These are phyloP conservation scores for Eudasyphora cyanicolor DNA, from an alignment of 2,888 invertebrate genomes.

Conservation along the genomic window DNA sequence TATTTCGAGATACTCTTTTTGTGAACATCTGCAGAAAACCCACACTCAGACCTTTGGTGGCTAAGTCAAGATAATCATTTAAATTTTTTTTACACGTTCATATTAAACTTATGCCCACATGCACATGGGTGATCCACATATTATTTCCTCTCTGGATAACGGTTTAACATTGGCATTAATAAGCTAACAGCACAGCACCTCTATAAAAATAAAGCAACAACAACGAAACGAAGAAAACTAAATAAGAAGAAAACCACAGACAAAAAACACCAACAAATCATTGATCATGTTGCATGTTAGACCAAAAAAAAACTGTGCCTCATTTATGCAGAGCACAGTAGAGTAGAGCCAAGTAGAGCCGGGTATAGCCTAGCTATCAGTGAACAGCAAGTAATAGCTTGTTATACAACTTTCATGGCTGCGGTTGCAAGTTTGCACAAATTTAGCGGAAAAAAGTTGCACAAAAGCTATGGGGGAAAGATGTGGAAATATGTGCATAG, in stretches of 20 bases:
- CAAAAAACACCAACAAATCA: constrained; percentile 34
- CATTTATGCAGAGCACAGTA: neutral
- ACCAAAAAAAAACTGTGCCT: neutral
- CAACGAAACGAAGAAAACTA: neutral
- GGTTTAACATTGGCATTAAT: constrained; percentile 42
- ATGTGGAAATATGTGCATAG: constrained; percentile 36
- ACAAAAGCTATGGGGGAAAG: constrained; percentile 8
- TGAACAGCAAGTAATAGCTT: constrained; percentile 45
- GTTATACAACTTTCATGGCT: constrained; percentile 62
- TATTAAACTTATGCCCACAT: neutral
- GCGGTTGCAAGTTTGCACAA: constrained; percentile 46
- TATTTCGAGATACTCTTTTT: no score
- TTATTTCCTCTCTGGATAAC: constrained; percentile 54
- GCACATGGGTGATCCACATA: constrained; percentile 33
- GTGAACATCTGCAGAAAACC: no score
- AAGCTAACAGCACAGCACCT: constrained; percentile 29
- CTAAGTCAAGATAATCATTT: no score
- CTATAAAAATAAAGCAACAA: neutral
- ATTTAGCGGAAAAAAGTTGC: constrained; percentile 10
- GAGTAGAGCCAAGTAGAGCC: neutral
- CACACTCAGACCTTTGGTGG: no score
- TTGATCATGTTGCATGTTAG: constrained; percentile 54
- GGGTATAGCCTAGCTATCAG: neutral
- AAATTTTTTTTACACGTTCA: neutral
- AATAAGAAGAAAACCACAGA: neutral